These are phyloP conservation scores for Ephialtes manifestator DNA, from an alignment of 2,888 invertebrate species.

Conservation along the genomic window DNA sequence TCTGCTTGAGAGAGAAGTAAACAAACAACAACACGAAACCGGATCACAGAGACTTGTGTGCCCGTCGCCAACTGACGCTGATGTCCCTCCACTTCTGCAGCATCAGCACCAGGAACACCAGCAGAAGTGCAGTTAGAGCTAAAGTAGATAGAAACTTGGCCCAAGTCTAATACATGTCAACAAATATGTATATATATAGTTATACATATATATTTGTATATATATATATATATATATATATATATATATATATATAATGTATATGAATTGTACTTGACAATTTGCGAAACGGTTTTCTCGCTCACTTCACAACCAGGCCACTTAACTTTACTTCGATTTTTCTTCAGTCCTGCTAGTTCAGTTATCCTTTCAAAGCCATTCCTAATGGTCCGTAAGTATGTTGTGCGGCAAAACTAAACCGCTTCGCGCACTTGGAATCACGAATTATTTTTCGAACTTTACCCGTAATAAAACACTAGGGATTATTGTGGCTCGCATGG, in stretches of 20 bases:
- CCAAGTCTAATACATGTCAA: slow-evolving; percentile 28
- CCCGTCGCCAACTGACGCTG: slow-evolving; percentile 11
- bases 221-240: background rate
- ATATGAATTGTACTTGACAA: slow-evolving; percentile 30
- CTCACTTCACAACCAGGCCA: slow-evolving; percentile 33
- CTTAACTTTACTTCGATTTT: slow-evolving; percentile 67
- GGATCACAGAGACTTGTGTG: slow-evolving; percentile 23
- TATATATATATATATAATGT: background rate
- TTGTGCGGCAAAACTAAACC: slow-evolving; percentile 30
- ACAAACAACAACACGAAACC: slow-evolving; percentile 17
- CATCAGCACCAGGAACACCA: background rate
- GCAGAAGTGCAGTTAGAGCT: slow-evolving; percentile 6
- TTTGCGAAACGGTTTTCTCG: slow-evolving; percentile 32
- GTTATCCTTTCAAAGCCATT: slow-evolving; percentile 47
- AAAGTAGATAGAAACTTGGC: slow-evolving; percentile 51
- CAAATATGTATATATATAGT: background rate
- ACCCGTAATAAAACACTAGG: too few species aligned
- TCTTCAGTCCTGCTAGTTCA: slow-evolving; percentile 33
- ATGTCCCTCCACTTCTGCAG: background rate
- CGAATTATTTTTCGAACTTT: slow-evolving; percentile 11
- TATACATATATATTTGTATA: background rate
- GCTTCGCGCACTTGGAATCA: slow-evolving; percentile 38
- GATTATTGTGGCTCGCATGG: too few species aligned
- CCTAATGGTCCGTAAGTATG: slow-evolving; percentile 58
- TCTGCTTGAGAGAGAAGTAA: slow-evolving; percentile 27